Base-by-base conservation (phyloP, 37 sponge, comb jelly and placozoan species). In the Amphimedon queenslandica region DNA sequence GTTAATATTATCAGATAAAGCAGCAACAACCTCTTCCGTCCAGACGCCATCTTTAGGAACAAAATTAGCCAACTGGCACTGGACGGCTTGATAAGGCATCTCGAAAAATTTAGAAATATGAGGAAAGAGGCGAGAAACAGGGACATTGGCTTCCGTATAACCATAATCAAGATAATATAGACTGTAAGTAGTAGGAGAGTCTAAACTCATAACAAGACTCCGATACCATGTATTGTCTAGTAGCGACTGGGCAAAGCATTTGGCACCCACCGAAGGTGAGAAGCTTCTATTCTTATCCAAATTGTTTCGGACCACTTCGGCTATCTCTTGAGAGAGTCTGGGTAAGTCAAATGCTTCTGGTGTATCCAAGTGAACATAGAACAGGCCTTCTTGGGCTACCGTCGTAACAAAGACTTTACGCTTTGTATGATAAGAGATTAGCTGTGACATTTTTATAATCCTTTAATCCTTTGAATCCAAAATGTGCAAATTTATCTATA, bases 91-190 rank as follows among this genome's bases (percentile, higher is more conserved):
- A n/a, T 61, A 66, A 6, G 84, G 79, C 13, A 42, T 42, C 8
- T n/a, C 28, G 31, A 76, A 77, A 16, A 41, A 32, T 1, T 41
- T 8, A 11, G 31, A 70, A 2, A 38, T 40, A 1, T 63, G 56
- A 3, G 71, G 63, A 25, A 43, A 18, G 6, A 86, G n/a, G 2
- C 58, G 24, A 3, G 39, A 0, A 16, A 67, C 11, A 0, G 78
- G 47, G 21, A 91, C 47, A 11, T 53, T 40, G 5, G 27, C 8
- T 47, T 91, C 92, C 3, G 61, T 39, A 63, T 91, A 87, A 27
- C 92, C 92, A 63, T 91, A 91, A 61, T 91, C 92, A 0, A 87
- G 74, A 40, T 77, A 91, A 36, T 43, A 87, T 27, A 91, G 80
- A 47, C 13, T 47, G 13, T 13, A 47, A 20, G 40, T 70, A 6